Base-by-base conservation (phyloP, 1,140 invertebrate species). In the Neodiprion lecontei region DNA sequence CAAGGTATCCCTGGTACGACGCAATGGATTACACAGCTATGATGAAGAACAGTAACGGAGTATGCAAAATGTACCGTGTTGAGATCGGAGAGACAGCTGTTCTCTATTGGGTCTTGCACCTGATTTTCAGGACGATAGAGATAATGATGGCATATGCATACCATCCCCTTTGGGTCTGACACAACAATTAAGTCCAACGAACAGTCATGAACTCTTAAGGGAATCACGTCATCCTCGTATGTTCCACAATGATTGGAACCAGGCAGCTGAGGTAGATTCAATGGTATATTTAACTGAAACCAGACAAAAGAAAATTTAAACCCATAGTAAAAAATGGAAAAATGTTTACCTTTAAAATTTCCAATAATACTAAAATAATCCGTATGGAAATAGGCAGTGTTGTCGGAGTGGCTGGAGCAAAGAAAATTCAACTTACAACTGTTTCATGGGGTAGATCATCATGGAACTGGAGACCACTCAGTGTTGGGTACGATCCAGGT, bases 121-220 rank as follows among this genome's bases (percentile, higher is more conserved):
- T 90, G 91, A 84, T 93, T 90, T 70, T 90, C 88, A 72, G 92
- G 92, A 85, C 95, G 93, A 82, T 96, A 96, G 1, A 96, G 87
- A 80, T 96, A 96, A 87, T 96, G 94, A 87, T 96, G 95, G 79
- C 95, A 96, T 67, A 96, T 92, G 78, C 94, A 95, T 21, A 96
- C 91, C 81, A 94, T 89, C 72, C 95, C 95, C 75, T 91, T 91
- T 50, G 92, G 90, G 82, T 93, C 91, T 40, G 94, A 93, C 67
- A 95, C 88, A 67, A 96, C 94, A 78, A 94, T 92, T 9, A 96
- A 88, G 89, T 96, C 94, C 40, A 96, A 86, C 9, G 94, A 93
- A 83, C 94, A 94, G 84, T 96, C 94, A 82, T 95, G 94, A 28
- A 95, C 92, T 72, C 93, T 89, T 65, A 95, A 85, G 1, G 94